A percentile compares a stretch with the other conserved stretches of the same genome.
phyloP scores from a whole-genome alignment of 1,140 invertebrate genomes.

The Pomacea maculata region DNA sequence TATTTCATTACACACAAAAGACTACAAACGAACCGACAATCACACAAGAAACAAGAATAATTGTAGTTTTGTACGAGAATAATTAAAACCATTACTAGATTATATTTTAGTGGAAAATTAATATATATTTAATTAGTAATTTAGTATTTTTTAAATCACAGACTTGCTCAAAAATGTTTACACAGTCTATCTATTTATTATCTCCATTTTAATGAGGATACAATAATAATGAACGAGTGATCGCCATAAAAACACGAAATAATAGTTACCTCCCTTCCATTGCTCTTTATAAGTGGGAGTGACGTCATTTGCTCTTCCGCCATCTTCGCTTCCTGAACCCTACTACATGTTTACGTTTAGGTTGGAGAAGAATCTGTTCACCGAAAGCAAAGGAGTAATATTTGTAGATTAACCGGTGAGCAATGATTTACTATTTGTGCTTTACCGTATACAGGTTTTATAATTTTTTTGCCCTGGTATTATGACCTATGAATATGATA shows the following conservation, averaged over 20 bases:
- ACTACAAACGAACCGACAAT: too few species aligned
- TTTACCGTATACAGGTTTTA: neutral
- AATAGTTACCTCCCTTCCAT: constrained; percentile 13
- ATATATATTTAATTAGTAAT: too few species aligned
- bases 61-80: too few species aligned
- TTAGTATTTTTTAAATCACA: too few species aligned
- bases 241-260: neutral
- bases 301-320: constrained; percentile 24
- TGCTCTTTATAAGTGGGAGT: constrained; percentile 15
- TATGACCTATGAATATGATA: neutral
- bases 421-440: neutral
- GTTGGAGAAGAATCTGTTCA: neutral
- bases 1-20: too few species aligned
- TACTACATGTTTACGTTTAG: neutral
- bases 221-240: too few species aligned
- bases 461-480: neutral
- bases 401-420: neutral
- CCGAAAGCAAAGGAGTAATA: neutral
- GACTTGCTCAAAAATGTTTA: too few species aligned
- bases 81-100: too few species aligned
- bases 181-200: too few species aligned
- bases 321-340: constrained; percentile 21
- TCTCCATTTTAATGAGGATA: too few species aligned
- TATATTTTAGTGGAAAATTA: too few species aligned
- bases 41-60: too few species aligned